A percentile compares a stretch with the other conserved stretches of the same genome.
phyloP scores from a whole-genome alignment of 2,797 vertebrate species.

The Lagorchestes hirsutus region DNA sequence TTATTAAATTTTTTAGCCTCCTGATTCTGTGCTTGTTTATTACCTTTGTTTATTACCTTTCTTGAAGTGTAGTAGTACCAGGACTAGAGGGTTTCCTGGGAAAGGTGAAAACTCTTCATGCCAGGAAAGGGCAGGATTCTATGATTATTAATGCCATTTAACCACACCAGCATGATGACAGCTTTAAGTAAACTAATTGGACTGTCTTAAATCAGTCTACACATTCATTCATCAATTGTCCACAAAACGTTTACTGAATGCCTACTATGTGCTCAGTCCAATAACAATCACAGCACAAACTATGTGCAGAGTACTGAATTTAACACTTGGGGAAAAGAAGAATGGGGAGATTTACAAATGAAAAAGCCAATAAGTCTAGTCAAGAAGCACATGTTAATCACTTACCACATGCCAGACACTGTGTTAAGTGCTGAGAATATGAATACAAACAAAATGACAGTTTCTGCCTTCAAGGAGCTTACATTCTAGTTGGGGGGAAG shows the following conservation, averaged over 20 bases:
- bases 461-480: background rate
- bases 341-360: background rate
- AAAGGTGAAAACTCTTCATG: background rate
- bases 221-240: background rate
- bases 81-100: background rate
- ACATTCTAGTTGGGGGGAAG: background rate
- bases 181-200: background rate
- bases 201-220: background rate
- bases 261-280: background rate
- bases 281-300: background rate
- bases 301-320: background rate
- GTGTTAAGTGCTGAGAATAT: background rate
- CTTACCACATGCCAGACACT: background rate
- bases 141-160: background rate
- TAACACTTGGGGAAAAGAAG: background rate
- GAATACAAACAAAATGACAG: background rate
- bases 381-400: background rate
- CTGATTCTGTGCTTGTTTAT: background rate
- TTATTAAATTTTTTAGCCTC: background rate
- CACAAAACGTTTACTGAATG: background rate
- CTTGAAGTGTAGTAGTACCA: background rate
- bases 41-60: constrained; percentile 3
- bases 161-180: background rate
- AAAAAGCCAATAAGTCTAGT: background rate
- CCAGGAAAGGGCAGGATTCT: background rate